Evolutionary conservation across 2,888 invertebrate genomes (phyloP).

Genomic region (Syrista parreyssii): DNA sequence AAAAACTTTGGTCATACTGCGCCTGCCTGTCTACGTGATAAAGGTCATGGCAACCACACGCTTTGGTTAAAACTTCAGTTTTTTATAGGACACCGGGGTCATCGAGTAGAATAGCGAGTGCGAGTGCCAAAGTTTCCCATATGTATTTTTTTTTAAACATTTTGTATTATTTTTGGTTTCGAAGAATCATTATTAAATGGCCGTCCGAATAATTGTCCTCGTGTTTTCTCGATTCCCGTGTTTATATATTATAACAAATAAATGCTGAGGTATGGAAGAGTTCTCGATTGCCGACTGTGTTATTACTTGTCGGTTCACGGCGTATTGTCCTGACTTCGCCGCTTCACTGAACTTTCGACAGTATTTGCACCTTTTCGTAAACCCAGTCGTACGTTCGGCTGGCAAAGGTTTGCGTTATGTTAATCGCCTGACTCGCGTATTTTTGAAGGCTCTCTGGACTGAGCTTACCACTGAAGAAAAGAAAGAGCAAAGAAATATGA

Average conservation of each 20-base stretch:
- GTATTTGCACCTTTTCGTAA: constrained; percentile 81
- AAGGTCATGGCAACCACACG: too few species aligned
- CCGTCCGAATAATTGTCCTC: constrained; percentile 46
- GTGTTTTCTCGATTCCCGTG: constrained; percentile 39
- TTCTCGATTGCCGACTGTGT: constrained; percentile 31
- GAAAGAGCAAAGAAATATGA: constrained; percentile 14
- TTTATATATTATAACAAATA: constrained; percentile 44
- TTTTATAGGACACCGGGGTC: too few species aligned
- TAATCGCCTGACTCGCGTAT: constrained; percentile 74
- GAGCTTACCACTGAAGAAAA: constrained; percentile 75
- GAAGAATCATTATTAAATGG: constrained; percentile 63
- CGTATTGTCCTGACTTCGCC: constrained; percentile 27
- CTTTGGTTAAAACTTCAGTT: too few species aligned
- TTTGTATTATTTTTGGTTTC: constrained; percentile 29
- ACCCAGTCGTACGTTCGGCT: constrained; percentile 80
- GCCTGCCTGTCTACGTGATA: too few species aligned
- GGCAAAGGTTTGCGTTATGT: constrained; percentile 76
- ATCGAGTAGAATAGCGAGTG: too few species aligned
- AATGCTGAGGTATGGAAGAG: constrained; percentile 52
- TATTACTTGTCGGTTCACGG: constrained; percentile 7
- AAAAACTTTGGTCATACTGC: too few species aligned
- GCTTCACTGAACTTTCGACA: constrained; percentile 77
- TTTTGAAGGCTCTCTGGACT: constrained; percentile 82
- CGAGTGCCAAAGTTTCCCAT: too few species aligned
- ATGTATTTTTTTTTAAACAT: constrained; percentile 8